Base-by-base conservation (phyloP, 2,888 invertebrate genomes). In the Philonicus albiceps region DNA sequence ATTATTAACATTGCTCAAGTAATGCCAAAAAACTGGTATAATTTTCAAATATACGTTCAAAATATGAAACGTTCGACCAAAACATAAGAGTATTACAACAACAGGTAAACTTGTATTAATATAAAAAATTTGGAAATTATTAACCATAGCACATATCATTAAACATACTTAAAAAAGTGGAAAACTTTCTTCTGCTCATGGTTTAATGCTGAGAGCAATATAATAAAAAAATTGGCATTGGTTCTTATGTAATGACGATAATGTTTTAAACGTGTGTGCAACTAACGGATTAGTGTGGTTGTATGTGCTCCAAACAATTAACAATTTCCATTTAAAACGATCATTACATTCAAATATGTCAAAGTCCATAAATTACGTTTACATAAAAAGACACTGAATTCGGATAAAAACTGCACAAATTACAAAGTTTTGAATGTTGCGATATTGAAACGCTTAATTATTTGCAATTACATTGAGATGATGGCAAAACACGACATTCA, bases 301-400 rank as follows among this genome's bases (percentile, higher is more conserved):
- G 64, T 22, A 27, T 49, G 78, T 43, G 49, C 19, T 43, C 43
- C 34, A 34, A 78, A 78, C 37, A 78, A 78, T 49, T 37, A 78
- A 49, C 78, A 78, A 78, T 78, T 49, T 76, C 40, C 22, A 76
- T 40, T 40, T 34, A 76, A 76, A 76, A 40, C 22, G 76, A 76
- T 8, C 22, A 22, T 76, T 76, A 76, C 40, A 49, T 43, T 43
- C 40, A 49, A 43, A 78, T 78, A 49, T 43, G 53, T 81, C 31
- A 81, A 80, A 55, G n/a, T 81, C 34, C 55, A 81, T 34, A 81
- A 81, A 81, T 49, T 53, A 81, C 81, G 55, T 34, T 64, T 64
- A 64, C 64, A 64, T 64, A 64, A 81, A 81, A 81, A 81, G 78
- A 81, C 81, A 81, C 64, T 81, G 64, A 81, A 55, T 22, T 81